Conservation (phyloP, 2,113 vertebrate genomes). For the Alces alces region DNA sequence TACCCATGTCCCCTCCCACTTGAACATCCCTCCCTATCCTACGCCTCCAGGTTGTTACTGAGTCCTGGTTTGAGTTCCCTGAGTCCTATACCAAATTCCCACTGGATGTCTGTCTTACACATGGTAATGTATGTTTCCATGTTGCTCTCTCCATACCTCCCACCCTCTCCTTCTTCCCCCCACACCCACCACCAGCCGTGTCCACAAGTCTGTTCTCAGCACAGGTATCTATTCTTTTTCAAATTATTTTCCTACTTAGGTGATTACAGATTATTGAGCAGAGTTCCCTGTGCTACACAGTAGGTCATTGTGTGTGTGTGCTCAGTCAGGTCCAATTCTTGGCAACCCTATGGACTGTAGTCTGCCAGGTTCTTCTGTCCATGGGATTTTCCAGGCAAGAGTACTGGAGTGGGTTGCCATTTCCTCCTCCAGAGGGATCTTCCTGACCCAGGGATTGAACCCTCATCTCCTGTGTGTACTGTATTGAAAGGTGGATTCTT, state of each 20-base stretch:
- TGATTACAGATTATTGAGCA: not conserved
- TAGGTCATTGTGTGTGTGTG: not conserved
- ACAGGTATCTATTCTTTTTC: not conserved
- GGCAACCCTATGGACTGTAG: not conserved
- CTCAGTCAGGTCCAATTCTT: not conserved
- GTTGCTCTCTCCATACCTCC: not conserved
- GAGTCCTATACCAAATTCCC: not conserved
- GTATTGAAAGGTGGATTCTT: not conserved
- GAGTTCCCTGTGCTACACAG: not conserved
- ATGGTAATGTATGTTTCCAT: not conserved
- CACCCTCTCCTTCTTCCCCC: not conserved
- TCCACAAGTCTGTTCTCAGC: not conserved
- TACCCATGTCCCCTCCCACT: not conserved
- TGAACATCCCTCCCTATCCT: not conserved
- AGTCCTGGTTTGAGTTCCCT: not conserved
- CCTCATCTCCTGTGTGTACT: not conserved
- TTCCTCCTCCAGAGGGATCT: not conserved
- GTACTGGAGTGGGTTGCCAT: not conserved
- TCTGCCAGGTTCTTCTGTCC: not conserved
- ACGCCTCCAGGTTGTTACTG: not conserved
- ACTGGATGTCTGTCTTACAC: not conserved
- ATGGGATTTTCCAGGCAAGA: not conserved
- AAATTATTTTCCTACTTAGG: not conserved
- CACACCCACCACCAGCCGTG: not conserved
- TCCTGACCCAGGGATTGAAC: not conserved